Conservation (phyloP, 2,113 vertebrate species). For the Etia nguti region DNA sequence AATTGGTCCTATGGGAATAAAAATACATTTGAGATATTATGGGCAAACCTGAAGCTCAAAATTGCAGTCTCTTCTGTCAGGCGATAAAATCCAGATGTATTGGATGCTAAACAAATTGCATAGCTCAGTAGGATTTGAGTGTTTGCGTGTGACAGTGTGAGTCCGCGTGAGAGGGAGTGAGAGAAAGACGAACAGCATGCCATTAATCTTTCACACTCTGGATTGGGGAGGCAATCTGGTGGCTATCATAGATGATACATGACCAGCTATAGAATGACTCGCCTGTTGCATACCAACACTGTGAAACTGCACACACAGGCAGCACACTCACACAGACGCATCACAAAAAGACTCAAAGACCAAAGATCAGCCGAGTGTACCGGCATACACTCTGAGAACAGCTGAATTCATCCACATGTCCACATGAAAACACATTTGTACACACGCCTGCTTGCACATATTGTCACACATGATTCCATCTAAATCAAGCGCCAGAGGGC, state of each 20-base stretch:
- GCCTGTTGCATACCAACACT: slow-evolving; percentile 64
- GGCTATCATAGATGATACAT: slow-evolving; percentile 72
- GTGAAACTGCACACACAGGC: neutral
- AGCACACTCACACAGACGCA: neutral
- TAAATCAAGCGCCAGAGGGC: neutral
- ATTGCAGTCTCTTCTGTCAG: neutral
- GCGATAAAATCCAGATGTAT: neutral
- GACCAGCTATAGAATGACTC: slow-evolving; percentile 41
- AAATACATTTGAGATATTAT: neutral
- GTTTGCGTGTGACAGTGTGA: neutral
- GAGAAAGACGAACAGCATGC: slow-evolving; percentile 11
- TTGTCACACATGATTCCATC: neutral
- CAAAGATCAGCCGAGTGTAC: neutral
- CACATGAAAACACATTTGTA: neutral
- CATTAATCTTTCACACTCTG: slow-evolving; percentile 68
- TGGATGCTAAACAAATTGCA: neutral
- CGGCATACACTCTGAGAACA: neutral
- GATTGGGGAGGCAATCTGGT: slow-evolving; percentile 65
- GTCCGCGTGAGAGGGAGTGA: neutral
- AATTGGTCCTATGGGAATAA: neutral
- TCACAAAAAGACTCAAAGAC: neutral
- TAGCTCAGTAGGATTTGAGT: neutral
- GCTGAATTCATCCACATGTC: neutral
- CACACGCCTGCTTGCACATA: neutral
- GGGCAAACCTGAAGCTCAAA: neutral